Evolutionary conservation across 2,797 vertebrate genomes (phyloP).

Genomic region (Adrianichthys oophorus): DNA sequence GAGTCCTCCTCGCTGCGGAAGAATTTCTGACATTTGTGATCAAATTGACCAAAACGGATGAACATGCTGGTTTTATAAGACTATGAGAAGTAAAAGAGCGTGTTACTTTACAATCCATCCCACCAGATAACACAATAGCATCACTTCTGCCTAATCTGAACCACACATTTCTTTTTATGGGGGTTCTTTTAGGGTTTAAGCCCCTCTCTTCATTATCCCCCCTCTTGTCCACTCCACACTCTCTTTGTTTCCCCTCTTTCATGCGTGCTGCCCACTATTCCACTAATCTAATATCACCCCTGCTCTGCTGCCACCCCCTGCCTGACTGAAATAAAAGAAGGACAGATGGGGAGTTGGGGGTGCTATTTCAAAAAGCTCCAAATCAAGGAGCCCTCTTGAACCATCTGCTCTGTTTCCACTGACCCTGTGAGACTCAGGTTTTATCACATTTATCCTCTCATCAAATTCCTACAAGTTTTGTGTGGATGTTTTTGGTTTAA

Average conservation of each 20-base stretch:
- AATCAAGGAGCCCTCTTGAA: constrained; percentile 75
- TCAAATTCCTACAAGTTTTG: constrained; percentile 43
- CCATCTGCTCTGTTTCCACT: constrained; percentile 77
- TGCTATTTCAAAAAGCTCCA: constrained; percentile 65
- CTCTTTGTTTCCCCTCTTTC: constrained; percentile 70
- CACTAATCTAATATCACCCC: constrained; percentile 74
- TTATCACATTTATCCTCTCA: constrained; percentile 50
- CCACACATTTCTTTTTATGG: constrained; percentile 47
- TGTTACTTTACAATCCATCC: constrained; percentile 8
- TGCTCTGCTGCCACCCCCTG: constrained; percentile 67
- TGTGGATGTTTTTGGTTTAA: background rate
- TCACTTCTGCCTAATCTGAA: constrained; percentile 52
- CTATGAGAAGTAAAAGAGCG: no score
- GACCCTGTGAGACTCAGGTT: constrained; percentile 59
- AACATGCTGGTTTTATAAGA: no score
- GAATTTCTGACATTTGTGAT: background rate
- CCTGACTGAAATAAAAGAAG: constrained; percentile 68
- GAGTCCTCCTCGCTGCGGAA: constrained; percentile 14
- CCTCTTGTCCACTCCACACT: constrained; percentile 40
- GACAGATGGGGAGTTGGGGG: constrained; percentile 81
- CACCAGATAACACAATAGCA: constrained; percentile 38
- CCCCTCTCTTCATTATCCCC: constrained; percentile 58
- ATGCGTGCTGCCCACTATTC: constrained; percentile 57
- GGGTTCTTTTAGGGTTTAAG: constrained; percentile 52
- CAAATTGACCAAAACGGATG: no score